Evolutionary conservation across 1,140 invertebrate species (phyloP).

Genomic region (Yoshiicerus persimilis): DNA sequence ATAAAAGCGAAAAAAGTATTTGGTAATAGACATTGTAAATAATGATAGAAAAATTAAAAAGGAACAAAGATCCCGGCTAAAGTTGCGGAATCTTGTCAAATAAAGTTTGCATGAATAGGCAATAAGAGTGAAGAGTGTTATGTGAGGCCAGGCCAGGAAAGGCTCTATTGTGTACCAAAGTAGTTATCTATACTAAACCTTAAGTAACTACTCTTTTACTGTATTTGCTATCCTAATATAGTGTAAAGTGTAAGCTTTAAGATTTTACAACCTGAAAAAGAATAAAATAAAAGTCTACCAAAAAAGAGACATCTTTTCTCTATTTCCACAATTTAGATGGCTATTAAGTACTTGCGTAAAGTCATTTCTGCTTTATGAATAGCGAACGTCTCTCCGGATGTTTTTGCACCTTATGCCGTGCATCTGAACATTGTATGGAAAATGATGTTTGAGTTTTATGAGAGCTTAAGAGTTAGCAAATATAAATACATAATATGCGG

Average conservation of each 20-base stretch:
- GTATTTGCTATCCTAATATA: not conserved
- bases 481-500: not conserved
- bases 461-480: not conserved
- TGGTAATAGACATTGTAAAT: not conserved
- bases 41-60: not conserved
- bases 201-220: not conserved
- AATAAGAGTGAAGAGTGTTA: not conserved
- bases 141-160: not conserved
- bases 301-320: not conserved
- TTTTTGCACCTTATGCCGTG: not conserved
- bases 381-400: not conserved
- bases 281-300: too few species aligned
- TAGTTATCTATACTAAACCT: too few species aligned
- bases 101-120: not conserved
- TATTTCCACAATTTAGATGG: not conserved
- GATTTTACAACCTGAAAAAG: not conserved
- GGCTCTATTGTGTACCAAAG: too few species aligned
- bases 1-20: not conserved
- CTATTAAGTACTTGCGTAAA: not conserved
- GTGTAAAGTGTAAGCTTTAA: not conserved
- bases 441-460: not conserved
- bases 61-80: not conserved
- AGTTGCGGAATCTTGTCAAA: not conserved
- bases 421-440: too few species aligned
- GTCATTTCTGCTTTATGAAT: not conserved